Base-by-base conservation (phyloP, 2,113 vertebrate species). In the Garra rufa region DNA sequence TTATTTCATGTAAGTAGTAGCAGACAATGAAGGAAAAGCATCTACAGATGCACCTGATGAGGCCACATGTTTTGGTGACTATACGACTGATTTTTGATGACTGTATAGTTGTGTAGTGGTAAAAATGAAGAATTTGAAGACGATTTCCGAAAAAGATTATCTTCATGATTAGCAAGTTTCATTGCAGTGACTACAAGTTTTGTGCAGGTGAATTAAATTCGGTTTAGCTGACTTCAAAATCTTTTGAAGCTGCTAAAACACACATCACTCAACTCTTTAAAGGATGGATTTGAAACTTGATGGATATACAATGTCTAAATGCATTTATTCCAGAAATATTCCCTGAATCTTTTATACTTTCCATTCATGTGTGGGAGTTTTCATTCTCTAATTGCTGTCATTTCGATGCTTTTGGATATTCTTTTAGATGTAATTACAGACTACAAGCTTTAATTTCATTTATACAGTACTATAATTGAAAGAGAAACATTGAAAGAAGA, bases 381-480 rank as follows among this genome's bases (percentile, higher is more conserved):
- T 30, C n/a, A 10, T 9, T 44, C 81, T 67, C 69, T 77, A 76
- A 81, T 73, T 82, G 81, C 43, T 24, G 28, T 77, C 70, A 76
- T 73, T 48, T 46, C 38, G 65, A 59, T 69, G 59, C 78, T 50
- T 73, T 46, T 41, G 73, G 73, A 84, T 81, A 24, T 65, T 73
- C 73, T 67, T 41, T 9, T 24, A 44, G 55, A 82, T 79, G 46
- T 88, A 83, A 89, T 85, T 70, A 86, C 74, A 83, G 75, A 55
- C 69, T 69, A 30, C 63, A 61, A 14, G 74, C 80, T 82, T 65
- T 78, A 67, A 59, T 85, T 74, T n/a, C 50, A 57, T 82, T 44
- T 70, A 21, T 24, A 46, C 67, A 34, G 69, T 63, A 57, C 34
- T 78, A n/a, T 87, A 57, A 82, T 83, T 83, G 77, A 82, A 80